These are phyloP conservation scores for Eupithecia subumbrata DNA, from an alignment of 2,888 invertebrate species.

Conservation along the genomic window DNA sequence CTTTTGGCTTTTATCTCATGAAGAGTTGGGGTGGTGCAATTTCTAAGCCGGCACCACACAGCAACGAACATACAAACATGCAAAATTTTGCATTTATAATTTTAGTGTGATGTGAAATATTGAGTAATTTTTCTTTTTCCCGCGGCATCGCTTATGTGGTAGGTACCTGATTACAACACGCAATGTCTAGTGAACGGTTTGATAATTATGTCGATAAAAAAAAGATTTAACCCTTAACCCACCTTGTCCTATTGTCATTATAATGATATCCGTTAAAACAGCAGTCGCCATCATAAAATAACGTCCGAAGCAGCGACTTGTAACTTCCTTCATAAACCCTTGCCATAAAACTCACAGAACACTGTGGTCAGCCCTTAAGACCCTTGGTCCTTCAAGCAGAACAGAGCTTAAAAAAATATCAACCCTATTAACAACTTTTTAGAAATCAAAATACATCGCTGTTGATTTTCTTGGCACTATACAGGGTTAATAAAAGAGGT, in stretches of 20 bases:
- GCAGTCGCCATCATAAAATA: constrained; percentile 63
- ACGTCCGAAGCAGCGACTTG: constrained; percentile 71
- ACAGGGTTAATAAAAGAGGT: constrained; percentile 21
- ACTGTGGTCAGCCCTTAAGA: constrained; percentile 57
- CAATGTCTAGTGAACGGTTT: background rate
- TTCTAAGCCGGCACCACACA: no score
- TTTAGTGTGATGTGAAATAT: no score
- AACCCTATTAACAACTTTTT: background rate
- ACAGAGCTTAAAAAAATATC: constrained; percentile 37
- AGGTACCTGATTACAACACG: background rate
- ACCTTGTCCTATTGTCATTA: constrained; percentile 25
- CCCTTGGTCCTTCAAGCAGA: constrained; percentile 50
- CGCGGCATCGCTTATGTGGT: background rate
- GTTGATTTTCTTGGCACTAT: constrained; percentile 11
- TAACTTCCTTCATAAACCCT: constrained; percentile 66
- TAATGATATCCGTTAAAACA: constrained; percentile 46
- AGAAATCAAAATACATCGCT: constrained; percentile 18
- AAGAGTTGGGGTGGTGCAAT: no score
- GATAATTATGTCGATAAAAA: background rate
- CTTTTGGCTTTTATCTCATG: no score
- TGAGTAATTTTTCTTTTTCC: background rate
- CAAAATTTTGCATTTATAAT: no score
- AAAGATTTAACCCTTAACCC: constrained; percentile 13
- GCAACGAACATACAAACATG: no score
- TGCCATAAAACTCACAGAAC: constrained; percentile 66